Conservation (phyloP, 2,888 invertebrate genomes). For the Caenorhabditis sp. region DNA sequence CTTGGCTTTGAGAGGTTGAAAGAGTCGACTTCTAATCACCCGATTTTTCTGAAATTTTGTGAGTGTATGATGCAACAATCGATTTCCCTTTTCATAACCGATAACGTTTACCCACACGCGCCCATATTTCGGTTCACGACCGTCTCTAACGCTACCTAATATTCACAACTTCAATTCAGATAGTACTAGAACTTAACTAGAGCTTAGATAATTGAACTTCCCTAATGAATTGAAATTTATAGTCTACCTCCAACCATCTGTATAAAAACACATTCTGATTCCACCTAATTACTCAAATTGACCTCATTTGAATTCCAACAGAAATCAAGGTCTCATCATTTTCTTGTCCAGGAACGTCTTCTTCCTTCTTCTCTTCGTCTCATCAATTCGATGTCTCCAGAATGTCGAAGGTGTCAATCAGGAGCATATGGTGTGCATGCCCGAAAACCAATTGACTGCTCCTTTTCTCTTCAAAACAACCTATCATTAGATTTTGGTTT, state of each 20-base stretch:
- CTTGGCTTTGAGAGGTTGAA: too few relatives aligned
- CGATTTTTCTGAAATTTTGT: too few relatives aligned
- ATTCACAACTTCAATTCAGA: too few relatives aligned
- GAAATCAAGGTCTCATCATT: slow-evolving; percentile 53
- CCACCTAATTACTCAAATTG: slow-evolving; percentile 58
- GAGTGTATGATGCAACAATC: too few relatives aligned
- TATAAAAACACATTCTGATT: neutral
- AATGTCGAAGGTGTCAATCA: slow-evolving; percentile 61
- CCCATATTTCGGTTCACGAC: too few relatives aligned
- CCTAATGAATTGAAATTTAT: slow-evolving; percentile 4
- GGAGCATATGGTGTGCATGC: slow-evolving; percentile 65
- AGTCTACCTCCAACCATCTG: neutral
- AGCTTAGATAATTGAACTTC: too few relatives aligned
- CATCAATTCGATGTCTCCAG: slow-evolving; percentile 47
- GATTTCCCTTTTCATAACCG: too few relatives aligned
- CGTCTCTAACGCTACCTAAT: too few relatives aligned
- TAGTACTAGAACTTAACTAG: too few relatives aligned
- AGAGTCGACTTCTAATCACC: too few relatives aligned
- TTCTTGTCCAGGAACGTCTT: slow-evolving; percentile 44
- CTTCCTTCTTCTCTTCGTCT: slow-evolving; percentile 12
- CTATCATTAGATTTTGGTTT: slow-evolving; percentile 44
- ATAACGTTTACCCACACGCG: too few relatives aligned
- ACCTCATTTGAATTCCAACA: slow-evolving; percentile 60
- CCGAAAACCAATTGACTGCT: slow-evolving; percentile 59
- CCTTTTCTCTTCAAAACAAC: slow-evolving; percentile 34